These are phyloP conservation scores for Nomada fucata DNA, from an alignment of 2,888 invertebrate species.

Conservation along the genomic window DNA sequence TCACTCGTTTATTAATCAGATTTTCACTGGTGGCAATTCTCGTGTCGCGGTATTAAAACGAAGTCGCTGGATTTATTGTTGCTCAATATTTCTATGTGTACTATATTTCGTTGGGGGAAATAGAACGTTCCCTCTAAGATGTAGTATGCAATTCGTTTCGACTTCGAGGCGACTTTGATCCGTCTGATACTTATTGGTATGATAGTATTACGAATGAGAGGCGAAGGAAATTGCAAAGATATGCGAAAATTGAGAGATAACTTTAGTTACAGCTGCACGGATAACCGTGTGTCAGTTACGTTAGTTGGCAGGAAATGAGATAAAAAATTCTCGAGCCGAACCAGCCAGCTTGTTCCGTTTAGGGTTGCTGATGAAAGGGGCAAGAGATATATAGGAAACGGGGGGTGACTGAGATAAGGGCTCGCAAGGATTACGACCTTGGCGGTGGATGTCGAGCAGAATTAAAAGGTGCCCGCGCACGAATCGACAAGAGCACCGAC, in stretches of 20 bases:
- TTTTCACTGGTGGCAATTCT: too few relatives aligned
- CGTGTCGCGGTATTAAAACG: too few relatives aligned
- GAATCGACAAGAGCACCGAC: constrained; percentile 31
- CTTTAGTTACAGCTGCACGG: constrained; percentile 8
- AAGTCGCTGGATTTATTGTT: too few relatives aligned
- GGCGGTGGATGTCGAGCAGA: constrained; percentile 53
- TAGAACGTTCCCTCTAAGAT: too few relatives aligned
- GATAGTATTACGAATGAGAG: constrained; percentile 19
- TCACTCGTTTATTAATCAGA: too few relatives aligned
- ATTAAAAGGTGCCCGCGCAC: constrained; percentile 58
- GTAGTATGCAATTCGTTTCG: too few relatives aligned
- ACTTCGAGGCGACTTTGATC: too few relatives aligned
- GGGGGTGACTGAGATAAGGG: constrained; percentile 66
- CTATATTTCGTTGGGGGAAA: too few relatives aligned
- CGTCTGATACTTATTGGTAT: neutral
- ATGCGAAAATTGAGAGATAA: constrained; percentile 18
- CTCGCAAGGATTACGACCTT: constrained; percentile 62
- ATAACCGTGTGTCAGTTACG: constrained; percentile 52
- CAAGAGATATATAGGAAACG: constrained; percentile 54
- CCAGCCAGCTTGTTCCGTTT: constrained; percentile 24
- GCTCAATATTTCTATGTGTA: too few relatives aligned
- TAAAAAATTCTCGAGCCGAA: constrained; percentile 55
- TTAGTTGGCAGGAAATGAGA: constrained; percentile 49
- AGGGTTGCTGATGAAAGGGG: constrained; percentile 32
- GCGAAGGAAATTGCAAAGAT: constrained; percentile 7